Base-by-base conservation (phyloP, 2,888 invertebrate genomes). In the Eristalinus aeneus region DNA sequence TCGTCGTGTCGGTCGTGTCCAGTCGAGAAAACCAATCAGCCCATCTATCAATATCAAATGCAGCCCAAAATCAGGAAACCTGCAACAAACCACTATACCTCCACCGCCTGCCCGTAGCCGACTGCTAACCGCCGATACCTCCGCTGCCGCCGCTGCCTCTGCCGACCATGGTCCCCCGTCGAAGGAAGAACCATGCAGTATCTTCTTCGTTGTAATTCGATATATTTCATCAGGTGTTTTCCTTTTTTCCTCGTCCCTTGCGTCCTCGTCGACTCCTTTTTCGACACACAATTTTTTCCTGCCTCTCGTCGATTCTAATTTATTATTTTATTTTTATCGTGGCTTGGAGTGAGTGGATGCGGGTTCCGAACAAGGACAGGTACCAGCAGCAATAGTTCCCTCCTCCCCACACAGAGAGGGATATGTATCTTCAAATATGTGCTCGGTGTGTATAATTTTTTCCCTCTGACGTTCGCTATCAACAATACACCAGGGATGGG, bases 201-300 rank as follows among this genome's bases (percentile, higher is more conserved):
- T 77, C 67, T 73, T 58, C 61, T 76, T 27, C 10, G 56, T 46
- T 46, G 85, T 86, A 81, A 86, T 77, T 86, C 77, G 81, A 86
- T 81, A 86, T 77, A 81, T 65, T 81, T 77, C 85, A 80, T 85
- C 81, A 85, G 85, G 77, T 81, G 85, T 73, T 69, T 69, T 80
- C 72, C 63, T 68, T 68, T 56, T 67, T 34, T 46, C 46, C n/a
- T 46, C n/a, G 3, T 54, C 32, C 12, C 23, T 69, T 46, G n/a
- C n/a, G 36, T 32, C 34, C 8, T 63, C 61, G 10, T 53, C 22
- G 12, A 36, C 22, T 75, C 58, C 27, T 56, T 82, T 78, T 72
- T 65, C 60, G 78, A 65, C 65, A 71, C 36, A 71, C 75, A 75
- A 46, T 46, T 32, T 27, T 78, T 69, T 84, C 73, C 74, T 74